Conservation (phyloP, 1,140 invertebrate species). For the Phthorimaea operculella region DNA sequence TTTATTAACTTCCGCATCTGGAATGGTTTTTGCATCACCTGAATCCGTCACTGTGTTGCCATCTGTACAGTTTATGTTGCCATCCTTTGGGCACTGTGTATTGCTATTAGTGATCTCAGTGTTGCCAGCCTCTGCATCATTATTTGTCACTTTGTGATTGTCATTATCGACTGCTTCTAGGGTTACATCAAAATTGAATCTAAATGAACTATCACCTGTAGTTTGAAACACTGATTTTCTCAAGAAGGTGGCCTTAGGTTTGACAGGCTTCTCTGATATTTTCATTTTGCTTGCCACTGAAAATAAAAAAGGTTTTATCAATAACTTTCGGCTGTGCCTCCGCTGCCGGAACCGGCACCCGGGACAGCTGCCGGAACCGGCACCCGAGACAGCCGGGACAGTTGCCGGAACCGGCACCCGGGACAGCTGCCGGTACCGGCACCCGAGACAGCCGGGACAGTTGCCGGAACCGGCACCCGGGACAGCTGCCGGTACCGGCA, state of each 20-base stretch:
- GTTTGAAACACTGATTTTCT: constrained; percentile 54
- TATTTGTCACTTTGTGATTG: not conserved
- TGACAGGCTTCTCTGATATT: constrained; percentile 44
- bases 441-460: too few relatives aligned
- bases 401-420: too few relatives aligned
- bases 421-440: too few relatives aligned
- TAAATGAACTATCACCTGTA: constrained; percentile 49
- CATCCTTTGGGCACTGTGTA: not conserved
- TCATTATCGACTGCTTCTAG: constrained; percentile 26
- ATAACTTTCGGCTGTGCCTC: too few relatives aligned
- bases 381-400: too few relatives aligned
- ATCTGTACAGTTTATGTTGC: not conserved
- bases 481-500: too few relatives aligned
- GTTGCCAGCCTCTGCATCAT: constrained; percentile 17
- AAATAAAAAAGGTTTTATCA: constrained; percentile 24
- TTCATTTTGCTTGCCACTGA: constrained; percentile 64
- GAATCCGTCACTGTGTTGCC: not conserved
- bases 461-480: too few relatives aligned
- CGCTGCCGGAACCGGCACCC: too few relatives aligned
- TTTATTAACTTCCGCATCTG: constrained; percentile 9
- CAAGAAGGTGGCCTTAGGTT: constrained; percentile 58
- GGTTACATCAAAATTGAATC: constrained; percentile 50
- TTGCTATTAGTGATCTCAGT: not conserved
- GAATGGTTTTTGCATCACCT: constrained; percentile 10
- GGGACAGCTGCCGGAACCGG: too few relatives aligned